Evolutionary conservation across 2,113 vertebrate genomes (phyloP).

Genomic region (Scalopus aquaticus): DNA sequence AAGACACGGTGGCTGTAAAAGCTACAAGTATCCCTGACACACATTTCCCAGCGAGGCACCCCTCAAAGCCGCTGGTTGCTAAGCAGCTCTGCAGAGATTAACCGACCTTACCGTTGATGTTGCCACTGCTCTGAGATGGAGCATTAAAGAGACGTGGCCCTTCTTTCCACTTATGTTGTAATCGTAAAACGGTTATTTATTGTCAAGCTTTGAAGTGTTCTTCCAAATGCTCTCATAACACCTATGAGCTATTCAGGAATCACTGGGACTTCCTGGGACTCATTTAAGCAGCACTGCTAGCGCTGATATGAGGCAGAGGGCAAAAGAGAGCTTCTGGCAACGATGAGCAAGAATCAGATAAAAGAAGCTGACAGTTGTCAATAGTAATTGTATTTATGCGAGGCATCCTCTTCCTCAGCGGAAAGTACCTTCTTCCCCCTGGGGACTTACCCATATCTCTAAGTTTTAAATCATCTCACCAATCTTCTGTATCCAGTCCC

Average conservation of each 20-base stretch:
- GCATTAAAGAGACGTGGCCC: not conserved
- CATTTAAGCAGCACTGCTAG: slow-evolving; percentile 27
- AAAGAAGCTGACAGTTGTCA: slow-evolving; percentile 52
- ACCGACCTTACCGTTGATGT: not conserved
- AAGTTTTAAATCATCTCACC: slow-evolving; percentile 39
- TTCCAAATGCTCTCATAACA: slow-evolving; percentile 21
- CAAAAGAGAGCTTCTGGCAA: not conserved
- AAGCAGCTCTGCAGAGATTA: not conserved
- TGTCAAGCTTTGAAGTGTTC: not conserved
- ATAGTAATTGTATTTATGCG: slow-evolving; percentile 56
- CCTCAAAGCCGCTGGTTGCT: not conserved
- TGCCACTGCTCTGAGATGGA: not conserved
- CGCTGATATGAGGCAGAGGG: not conserved
- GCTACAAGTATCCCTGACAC: not conserved
- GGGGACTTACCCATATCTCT: not conserved
- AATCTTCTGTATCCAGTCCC: not conserved
- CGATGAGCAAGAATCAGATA: slow-evolving; percentile 36
- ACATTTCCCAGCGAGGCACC: not conserved
- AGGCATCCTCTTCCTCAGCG: slow-evolving; percentile 29
- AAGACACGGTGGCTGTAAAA: accelerated
- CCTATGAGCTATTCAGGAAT: not conserved
- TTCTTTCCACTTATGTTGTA: slow-evolving; percentile 9
- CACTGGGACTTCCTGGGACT: not conserved
- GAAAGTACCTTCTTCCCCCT: slow-evolving; percentile 42
- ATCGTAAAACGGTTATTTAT: slow-evolving; percentile 35